Conservation (phyloP, 2,888 invertebrate genomes). For the Galerucella pusilla region DNA sequence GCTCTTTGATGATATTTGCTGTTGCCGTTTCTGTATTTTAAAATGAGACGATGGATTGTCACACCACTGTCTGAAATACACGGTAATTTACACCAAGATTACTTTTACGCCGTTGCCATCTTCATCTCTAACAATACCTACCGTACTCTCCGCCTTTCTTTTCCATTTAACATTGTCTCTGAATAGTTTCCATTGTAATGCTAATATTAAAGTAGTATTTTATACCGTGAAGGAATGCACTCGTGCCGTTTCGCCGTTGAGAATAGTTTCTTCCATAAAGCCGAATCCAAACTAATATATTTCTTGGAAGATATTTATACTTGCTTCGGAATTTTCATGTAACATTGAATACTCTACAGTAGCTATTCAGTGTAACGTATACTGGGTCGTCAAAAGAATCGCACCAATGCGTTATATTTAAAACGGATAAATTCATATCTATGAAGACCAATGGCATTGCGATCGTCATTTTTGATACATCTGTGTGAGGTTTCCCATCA, state of each 20-base stretch:
- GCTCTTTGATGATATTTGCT: too few species aligned
- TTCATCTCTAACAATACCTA: background rate
- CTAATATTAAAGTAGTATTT: constrained; percentile 2
- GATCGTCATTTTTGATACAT: too few species aligned
- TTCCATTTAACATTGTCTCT: constrained; percentile 1
- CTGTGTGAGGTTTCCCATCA: too few species aligned
- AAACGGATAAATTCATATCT: background rate
- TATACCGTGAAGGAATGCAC: background rate
- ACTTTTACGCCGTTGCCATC: background rate
- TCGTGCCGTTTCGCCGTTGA: background rate
- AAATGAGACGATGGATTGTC: background rate
- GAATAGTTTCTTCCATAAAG: constrained; percentile 1
- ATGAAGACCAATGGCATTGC: background rate
- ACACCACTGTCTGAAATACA: constrained; percentile 2
- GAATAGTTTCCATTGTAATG: constrained; percentile 4
- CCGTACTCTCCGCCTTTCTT: background rate
- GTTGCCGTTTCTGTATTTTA: too few species aligned
- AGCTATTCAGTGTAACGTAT: background rate
- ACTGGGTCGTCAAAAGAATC: too few species aligned
- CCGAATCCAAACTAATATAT: background rate
- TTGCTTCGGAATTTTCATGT: background rate
- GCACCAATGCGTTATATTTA: too few species aligned
- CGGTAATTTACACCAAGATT: background rate
- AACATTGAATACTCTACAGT: background rate
- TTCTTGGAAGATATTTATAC: background rate